phyloP scores from a whole-genome alignment of 2,888 invertebrate species.

The Halocaridina rubra region DNA sequence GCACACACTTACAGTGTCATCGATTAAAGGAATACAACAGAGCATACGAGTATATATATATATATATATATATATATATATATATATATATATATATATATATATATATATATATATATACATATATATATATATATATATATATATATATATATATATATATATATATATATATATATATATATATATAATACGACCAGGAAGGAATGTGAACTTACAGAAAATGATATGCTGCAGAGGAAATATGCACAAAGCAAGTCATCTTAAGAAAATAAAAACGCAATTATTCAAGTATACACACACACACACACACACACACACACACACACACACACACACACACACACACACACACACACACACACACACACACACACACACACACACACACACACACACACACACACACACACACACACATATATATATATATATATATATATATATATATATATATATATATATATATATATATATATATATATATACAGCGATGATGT shows the following conservation, averaged over 20 bases:
- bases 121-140: not conserved
- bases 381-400: not conserved
- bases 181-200: not conserved
- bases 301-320: not conserved
- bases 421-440: not conserved
- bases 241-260: no score
- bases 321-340: not conserved
- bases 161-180: not conserved
- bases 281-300: not conserved
- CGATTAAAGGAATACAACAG: no score
- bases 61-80: no score
- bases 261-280: no score
- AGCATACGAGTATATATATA: no score
- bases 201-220: no score
- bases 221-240: no score
- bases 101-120: no score
- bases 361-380: not conserved
- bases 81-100: no score
- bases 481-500: not conserved
- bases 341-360: not conserved
- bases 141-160: not conserved
- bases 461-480: not conserved
- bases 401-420: conserved; percentile 1
- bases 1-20: no score
- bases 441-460: not conserved